Evolutionary conservation across 2,113 vertebrate genomes (phyloP).

Genomic region (Micronycteris hirsuta): DNA sequence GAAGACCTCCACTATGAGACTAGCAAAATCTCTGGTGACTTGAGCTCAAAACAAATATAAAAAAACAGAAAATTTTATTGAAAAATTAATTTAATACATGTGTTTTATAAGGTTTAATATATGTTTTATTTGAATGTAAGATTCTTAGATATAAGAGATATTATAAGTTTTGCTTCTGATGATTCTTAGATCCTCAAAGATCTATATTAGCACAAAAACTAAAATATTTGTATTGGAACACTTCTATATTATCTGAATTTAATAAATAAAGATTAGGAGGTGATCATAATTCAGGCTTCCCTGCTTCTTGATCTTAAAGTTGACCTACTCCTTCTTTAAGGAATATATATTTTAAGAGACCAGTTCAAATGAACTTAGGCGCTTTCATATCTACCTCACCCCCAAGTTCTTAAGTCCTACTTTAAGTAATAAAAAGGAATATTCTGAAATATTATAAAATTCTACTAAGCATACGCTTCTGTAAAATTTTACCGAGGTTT

Average conservation of each 20-base stretch:
- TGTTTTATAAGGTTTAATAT: neutral
- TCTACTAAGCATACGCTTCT: neutral
- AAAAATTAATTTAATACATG: slow-evolving; percentile 33
- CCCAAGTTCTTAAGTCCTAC: neutral
- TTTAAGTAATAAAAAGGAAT: neutral
- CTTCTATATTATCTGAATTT: neutral
- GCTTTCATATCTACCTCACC: neutral
- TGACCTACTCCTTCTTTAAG: neutral
- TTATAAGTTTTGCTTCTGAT: neutral
- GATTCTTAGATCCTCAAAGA: slow-evolving; percentile 8
- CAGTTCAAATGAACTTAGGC: neutral
- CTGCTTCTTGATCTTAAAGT: neutral
- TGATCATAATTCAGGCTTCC: neutral
- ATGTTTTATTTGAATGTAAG: slow-evolving; percentile 40
- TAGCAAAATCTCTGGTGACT: slow-evolving; percentile 36
- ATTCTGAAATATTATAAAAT: slow-evolving; percentile 26
- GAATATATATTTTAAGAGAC: neutral
- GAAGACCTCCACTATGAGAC: slow-evolving; percentile 22
- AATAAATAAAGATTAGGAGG: neutral
- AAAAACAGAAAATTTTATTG: slow-evolving; percentile 36
- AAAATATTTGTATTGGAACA: neutral
- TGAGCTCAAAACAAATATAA: slow-evolving; percentile 51
- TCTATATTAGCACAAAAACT: neutral
- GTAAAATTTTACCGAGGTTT: neutral
- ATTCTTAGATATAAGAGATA: slow-evolving; percentile 13